Evolutionary conservation across 1,140 invertebrate species (phyloP).

Genomic region (Lordiphosa clarofinis): DNA sequence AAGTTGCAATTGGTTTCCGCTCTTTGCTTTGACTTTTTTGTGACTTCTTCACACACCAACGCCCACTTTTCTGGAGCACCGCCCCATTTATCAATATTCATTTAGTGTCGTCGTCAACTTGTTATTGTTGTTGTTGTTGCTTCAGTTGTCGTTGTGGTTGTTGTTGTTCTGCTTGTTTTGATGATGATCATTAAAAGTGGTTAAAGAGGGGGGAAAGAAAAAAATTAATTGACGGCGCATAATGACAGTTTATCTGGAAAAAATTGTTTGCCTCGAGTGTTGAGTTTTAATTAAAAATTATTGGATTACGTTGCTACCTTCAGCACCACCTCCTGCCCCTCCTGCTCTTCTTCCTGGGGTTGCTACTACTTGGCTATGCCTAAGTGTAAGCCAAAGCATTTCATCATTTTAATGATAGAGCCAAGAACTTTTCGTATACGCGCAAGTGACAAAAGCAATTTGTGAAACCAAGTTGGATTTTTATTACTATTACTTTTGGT

Average conservation of each 20-base stretch:
- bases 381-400: slow-evolving; percentile 78
- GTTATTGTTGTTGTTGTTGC: slow-evolving; percentile 42
- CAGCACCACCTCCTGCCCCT: not conserved
- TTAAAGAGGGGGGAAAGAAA: slow-evolving; percentile 12
- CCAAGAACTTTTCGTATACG: slow-evolving; percentile 31
- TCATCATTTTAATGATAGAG: slow-evolving; percentile 76
- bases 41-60: slow-evolving; percentile 51
- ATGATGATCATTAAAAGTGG: slow-evolving; percentile 67
- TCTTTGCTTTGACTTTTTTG: slow-evolving; percentile 11
- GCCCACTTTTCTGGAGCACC: slow-evolving; percentile 65
- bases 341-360: not conserved
- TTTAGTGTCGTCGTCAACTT: slow-evolving; percentile 69
- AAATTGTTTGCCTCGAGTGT: slow-evolving; percentile 77
- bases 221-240: slow-evolving; percentile 78
- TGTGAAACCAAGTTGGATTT: slow-evolving; percentile 43
- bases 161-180: slow-evolving; percentile 37
- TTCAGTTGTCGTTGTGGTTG: slow-evolving; percentile 19
- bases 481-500: slow-evolving; percentile 4
- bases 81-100: slow-evolving; percentile 79
- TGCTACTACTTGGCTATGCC: slow-evolving; percentile 70
- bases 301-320: slow-evolving; percentile 61
- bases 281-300: slow-evolving; percentile 79
- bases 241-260: slow-evolving; percentile 78
- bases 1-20: slow-evolving; percentile 39
- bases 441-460: slow-evolving; percentile 47